Evolutionary conservation across 35 echinoderm and acorn worm genomes (phyloP).

Genomic region (Lytechinus variegatus): DNA sequence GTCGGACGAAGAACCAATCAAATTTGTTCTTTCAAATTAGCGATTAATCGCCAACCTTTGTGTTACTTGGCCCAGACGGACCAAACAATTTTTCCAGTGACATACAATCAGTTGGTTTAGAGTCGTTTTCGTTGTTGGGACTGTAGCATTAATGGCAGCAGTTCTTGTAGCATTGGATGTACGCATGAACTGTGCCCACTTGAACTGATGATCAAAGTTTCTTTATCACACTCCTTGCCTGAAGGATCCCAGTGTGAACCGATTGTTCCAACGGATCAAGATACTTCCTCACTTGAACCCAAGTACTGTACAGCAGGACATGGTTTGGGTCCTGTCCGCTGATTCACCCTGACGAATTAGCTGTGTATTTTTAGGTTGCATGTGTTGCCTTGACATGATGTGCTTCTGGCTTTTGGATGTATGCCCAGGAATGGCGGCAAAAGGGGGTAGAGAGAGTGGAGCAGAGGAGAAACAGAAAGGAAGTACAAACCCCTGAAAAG

Average conservation of each 20-base stretch:
- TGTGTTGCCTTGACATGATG: neutral
- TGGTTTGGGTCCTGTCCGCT: neutral
- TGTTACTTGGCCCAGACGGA: no score
- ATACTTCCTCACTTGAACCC: neutral
- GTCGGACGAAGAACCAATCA: no score
- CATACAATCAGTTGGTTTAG: no score
- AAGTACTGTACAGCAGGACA: neutral
- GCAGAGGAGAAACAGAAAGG: neutral
- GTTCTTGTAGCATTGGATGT: no score
- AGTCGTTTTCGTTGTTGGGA: no score
- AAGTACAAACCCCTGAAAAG: neutral
- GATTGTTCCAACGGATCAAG: neutral
- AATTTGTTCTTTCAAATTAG: no score
- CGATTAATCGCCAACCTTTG: no score
- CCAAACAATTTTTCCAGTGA: no score
- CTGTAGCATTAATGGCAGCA: no score
- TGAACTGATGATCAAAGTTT: neutral
- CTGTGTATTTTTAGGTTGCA: neutral
- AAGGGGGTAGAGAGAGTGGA: neutral
- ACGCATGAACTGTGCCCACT: neutral
- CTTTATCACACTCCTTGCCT: neutral
- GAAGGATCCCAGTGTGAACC: neutral
- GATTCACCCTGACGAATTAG: neutral
- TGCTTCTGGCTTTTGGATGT: neutral
- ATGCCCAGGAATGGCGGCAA: neutral